phyloP scores from a whole-genome alignment of 1,140 invertebrate genomes.

The Patella vulgata region DNA sequence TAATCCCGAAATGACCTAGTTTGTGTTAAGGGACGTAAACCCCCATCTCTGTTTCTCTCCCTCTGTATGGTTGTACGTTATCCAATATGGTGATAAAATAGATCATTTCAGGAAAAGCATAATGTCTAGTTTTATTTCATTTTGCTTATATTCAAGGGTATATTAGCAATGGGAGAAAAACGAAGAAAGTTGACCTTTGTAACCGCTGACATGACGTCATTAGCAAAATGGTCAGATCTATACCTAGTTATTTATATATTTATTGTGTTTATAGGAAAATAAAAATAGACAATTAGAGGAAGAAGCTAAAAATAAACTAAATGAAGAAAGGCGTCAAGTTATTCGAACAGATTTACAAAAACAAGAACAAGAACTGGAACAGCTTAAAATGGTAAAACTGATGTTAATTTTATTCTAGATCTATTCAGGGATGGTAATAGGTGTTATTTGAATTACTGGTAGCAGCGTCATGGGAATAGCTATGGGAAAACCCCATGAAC shows the following conservation, averaged over 20 bases:
- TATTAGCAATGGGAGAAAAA: slow-evolving; percentile 18
- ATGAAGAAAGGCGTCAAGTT: slow-evolving; percentile 18
- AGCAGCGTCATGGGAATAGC: slow-evolving; percentile 12
- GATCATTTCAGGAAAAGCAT: too few species aligned
- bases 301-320: slow-evolving; percentile 23
- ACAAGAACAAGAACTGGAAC: slow-evolving; percentile 22
- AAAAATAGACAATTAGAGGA: slow-evolving; percentile 16
- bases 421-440: not conserved
- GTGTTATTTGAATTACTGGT: slow-evolving; percentile 1
- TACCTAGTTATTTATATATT: not conserved
- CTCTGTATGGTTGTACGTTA: too few species aligned
- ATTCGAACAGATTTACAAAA: slow-evolving; percentile 11
- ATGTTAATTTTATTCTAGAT: slow-evolving; percentile 1
- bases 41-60: too few species aligned
- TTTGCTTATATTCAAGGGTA: too few species aligned
- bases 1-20: too few species aligned
- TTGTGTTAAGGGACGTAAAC: too few species aligned
- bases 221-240: too few species aligned
- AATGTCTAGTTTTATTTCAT: too few species aligned
- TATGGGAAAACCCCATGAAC: slow-evolving; percentile 19
- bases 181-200: slow-evolving; percentile 9
- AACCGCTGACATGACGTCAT: not conserved
- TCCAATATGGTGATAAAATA: too few species aligned
- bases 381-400: slow-evolving; percentile 25
- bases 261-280: slow-evolving; percentile 9